Conservation (phyloP, 2,888 invertebrate genomes). For the Cantharis nigra region DNA sequence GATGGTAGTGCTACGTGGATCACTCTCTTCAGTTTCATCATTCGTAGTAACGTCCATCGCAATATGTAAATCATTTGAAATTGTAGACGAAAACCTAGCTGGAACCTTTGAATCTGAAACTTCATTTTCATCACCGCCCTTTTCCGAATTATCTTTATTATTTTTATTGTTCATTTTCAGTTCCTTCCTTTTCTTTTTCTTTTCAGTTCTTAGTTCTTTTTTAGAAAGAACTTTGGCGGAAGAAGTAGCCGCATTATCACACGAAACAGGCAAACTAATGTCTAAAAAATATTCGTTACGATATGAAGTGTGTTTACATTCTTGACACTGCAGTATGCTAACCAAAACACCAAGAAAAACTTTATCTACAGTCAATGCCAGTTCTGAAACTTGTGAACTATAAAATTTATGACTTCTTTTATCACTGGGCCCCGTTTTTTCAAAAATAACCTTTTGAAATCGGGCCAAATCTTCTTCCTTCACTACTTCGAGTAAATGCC, state of each 20-base stretch:
- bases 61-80: slow-evolving; percentile 57
- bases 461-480: slow-evolving; percentile 76
- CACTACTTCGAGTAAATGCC: slow-evolving; percentile 88
- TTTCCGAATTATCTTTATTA: slow-evolving; percentile 37
- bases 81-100: slow-evolving; percentile 44
- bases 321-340: slow-evolving; percentile 86
- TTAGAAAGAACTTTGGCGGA: slow-evolving; percentile 69
- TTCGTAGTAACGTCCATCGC: slow-evolving; percentile 52
- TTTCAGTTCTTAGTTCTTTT: slow-evolving; percentile 65
- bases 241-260: slow-evolving; percentile 64
- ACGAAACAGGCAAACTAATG: slow-evolving; percentile 87
- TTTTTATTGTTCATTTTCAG: neutral
- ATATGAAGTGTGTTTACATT: slow-evolving; percentile 85
- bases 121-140: slow-evolving; percentile 48
- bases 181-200: slow-evolving; percentile 60
- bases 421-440: slow-evolving; percentile 74
- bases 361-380: slow-evolving; percentile 81
- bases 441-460: slow-evolving; percentile 80
- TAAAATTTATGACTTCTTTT: slow-evolving; percentile 82
- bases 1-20: slow-evolving; percentile 47
- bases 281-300: slow-evolving; percentile 93
- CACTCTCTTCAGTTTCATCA: slow-evolving; percentile 47
- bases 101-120: slow-evolving; percentile 47
- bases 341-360: slow-evolving; percentile 93
- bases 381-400: slow-evolving; percentile 78